Conservation (phyloP, 2,113 vertebrate genomes). For the Otolemur garnettii region DNA sequence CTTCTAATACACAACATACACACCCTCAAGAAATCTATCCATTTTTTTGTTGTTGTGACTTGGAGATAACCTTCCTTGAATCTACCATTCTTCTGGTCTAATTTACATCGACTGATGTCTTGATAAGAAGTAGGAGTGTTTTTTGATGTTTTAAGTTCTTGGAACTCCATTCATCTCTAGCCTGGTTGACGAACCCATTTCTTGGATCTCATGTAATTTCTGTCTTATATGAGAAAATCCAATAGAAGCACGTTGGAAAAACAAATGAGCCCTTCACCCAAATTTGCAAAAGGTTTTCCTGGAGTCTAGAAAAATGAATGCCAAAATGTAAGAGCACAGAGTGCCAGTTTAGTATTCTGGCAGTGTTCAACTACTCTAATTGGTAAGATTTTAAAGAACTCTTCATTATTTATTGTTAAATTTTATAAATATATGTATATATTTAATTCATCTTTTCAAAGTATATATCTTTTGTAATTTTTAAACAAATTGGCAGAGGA, state of each 20-base stretch:
- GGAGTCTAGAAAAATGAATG: neutral
- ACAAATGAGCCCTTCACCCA: neutral
- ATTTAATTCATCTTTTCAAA: neutral
- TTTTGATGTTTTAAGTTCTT: neutral
- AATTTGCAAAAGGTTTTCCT: neutral
- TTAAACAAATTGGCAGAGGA: neutral
- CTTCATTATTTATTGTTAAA: conserved; percentile 8
- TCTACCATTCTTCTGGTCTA: neutral
- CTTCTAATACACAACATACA: neutral
- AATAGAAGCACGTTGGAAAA: neutral
- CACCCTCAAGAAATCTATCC: neutral
- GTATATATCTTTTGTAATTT: neutral
- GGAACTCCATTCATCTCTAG: neutral
- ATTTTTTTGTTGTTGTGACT: neutral
- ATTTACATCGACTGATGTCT: neutral
- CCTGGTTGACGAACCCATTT: neutral
- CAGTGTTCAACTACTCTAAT: neutral
- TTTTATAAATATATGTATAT: neutral
- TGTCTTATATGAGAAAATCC: neutral
- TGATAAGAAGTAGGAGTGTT: neutral
- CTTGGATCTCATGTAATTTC: neutral
- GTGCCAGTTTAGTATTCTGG: neutral
- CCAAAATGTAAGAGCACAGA: neutral
- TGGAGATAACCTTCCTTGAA: neutral
- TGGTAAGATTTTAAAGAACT: neutral